A percentile compares a stretch with the other conserved stretches of the same genome.
phyloP scores from a whole-genome alignment of 2,797 vertebrate species.

The Molossus alvarezi region DNA sequence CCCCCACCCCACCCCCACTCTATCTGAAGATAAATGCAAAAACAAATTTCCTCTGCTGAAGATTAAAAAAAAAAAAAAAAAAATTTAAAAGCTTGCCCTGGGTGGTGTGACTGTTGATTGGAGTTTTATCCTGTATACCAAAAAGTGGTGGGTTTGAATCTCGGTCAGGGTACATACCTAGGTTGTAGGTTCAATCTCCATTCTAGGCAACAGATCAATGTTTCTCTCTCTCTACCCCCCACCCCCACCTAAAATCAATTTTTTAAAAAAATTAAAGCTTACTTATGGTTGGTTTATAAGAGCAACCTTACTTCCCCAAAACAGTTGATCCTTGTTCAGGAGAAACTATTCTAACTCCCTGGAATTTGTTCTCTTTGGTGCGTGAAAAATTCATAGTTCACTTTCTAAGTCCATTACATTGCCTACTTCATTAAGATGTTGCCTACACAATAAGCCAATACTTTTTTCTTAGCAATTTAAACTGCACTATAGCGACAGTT shows the following conservation, averaged over 20 bases:
- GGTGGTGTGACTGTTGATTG: neutral
- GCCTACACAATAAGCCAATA: neutral
- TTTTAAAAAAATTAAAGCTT: neutral
- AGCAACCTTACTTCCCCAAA: constrained; percentile 9
- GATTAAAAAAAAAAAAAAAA: neutral
- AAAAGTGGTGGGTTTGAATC: neutral
- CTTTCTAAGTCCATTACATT: neutral
- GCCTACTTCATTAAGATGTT: neutral
- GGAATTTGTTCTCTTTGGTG: neutral
- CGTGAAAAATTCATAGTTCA: neutral
- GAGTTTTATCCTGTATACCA: neutral
- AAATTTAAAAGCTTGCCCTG: neutral
- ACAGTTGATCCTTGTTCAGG: neutral
- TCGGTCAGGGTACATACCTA: neutral
- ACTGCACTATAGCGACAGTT: neutral
- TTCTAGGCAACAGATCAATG: neutral
- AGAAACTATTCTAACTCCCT: constrained; percentile 26
- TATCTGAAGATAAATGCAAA: too few relatives aligned
- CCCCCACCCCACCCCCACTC: too few relatives aligned
- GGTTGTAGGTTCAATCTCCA: neutral
- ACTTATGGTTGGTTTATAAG: neutral
- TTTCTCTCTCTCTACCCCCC: neutral
- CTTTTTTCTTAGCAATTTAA: neutral
- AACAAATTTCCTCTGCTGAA: too few relatives aligned
- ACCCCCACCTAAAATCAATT: neutral